These are phyloP conservation scores for Uropsilus gracilis DNA, from an alignment of 2,113 vertebrate genomes.

Conservation along the genomic window DNA sequence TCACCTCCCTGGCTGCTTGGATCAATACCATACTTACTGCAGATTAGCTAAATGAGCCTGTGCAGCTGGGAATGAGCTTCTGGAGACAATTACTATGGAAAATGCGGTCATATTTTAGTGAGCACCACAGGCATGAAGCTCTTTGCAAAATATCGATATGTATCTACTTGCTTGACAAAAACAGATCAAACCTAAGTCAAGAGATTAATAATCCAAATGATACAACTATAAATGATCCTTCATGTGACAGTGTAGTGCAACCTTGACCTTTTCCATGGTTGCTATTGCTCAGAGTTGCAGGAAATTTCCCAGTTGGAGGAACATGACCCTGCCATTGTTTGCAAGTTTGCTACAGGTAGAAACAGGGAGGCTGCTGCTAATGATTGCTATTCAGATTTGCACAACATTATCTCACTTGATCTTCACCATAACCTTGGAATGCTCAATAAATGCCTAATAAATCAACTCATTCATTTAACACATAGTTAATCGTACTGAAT, in stretches of 20 bases:
- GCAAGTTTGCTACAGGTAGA: neutral
- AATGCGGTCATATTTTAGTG: conserved; percentile 76
- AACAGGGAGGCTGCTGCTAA: neutral
- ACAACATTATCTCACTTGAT: neutral
- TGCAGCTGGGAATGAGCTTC: conserved; percentile 78
- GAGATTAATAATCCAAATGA: conserved; percentile 75
- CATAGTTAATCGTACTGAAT: neutral
- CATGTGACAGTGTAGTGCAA: conserved; percentile 23
- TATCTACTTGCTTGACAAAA: conserved; percentile 78
- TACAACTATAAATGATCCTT: conserved; percentile 58
- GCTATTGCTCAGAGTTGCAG: neutral
- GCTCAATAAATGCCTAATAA: neutral
- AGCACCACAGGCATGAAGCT: conserved; percentile 62
- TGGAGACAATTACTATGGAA: conserved; percentile 72
- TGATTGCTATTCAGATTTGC: neutral
- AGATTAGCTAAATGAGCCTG: conserved; percentile 80
- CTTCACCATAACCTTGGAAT: neutral
- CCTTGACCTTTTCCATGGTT: conserved; percentile 38
- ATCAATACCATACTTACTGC: conserved; percentile 75
- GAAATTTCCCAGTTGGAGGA: neutral
- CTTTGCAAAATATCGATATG: conserved; percentile 80
- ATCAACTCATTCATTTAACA: neutral
- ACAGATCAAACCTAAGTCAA: conserved; percentile 73
- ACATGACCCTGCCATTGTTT: neutral
- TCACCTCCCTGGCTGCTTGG: conserved; percentile 62